These are phyloP conservation scores for Austrofundulus limnaeus DNA, from an alignment of 2,113 vertebrate species.

Conservation along the genomic window DNA sequence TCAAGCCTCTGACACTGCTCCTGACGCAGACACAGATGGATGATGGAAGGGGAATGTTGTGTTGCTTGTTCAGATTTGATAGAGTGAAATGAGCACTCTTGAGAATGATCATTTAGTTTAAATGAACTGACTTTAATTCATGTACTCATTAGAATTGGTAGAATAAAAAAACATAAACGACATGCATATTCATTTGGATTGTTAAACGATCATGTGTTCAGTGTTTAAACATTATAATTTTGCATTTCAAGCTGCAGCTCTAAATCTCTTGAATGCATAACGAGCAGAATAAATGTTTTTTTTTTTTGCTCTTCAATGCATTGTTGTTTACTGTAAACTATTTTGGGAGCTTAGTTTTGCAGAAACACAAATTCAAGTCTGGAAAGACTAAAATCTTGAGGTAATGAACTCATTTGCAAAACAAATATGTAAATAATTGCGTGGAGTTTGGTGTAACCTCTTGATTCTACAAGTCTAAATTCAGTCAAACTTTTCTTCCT, in stretches of 20 bases:
- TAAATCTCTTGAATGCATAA: background rate
- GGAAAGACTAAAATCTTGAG: background rate
- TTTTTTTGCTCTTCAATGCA: background rate
- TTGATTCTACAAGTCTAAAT: background rate
- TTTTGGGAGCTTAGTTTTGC: background rate
- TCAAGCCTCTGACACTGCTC: constrained; percentile 41
- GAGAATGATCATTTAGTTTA: background rate
- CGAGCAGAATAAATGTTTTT: too few relatives aligned
- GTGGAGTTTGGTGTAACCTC: background rate
- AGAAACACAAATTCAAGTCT: background rate
- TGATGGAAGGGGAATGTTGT: constrained; percentile 29
- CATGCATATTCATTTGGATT: background rate
- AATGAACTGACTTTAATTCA: background rate
- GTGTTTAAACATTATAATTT: background rate
- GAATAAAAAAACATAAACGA: background rate
- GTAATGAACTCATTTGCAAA: background rate
- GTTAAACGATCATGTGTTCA: background rate
- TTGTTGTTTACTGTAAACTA: constrained; percentile 2
- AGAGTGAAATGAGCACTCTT: background rate
- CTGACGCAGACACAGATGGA: constrained; percentile 19
- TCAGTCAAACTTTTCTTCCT: too few relatives aligned
- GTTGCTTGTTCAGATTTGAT: constrained; percentile 16
- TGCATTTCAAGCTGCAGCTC: background rate
- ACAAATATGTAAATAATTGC: background rate
- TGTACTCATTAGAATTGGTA: background rate